phyloP scores from a whole-genome alignment of 2,797 vertebrate genomes.

The Sebastes alutus region DNA sequence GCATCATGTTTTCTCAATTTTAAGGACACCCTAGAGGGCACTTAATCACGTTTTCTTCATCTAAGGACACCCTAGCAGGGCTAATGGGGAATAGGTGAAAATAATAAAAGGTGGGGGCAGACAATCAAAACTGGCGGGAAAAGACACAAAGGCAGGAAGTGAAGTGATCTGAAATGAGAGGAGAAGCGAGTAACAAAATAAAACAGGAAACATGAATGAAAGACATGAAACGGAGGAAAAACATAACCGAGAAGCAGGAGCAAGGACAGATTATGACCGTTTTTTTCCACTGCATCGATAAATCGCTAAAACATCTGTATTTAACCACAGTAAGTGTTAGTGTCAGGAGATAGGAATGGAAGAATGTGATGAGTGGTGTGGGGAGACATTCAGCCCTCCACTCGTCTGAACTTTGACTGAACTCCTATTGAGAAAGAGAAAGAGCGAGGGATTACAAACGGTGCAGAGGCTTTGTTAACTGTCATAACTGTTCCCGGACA shows the following conservation, averaged over 20 bases:
- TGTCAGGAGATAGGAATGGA: background rate
- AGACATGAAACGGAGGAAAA: too few relatives aligned
- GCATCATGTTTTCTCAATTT: too few relatives aligned
- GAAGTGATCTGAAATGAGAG: background rate
- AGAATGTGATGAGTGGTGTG: background rate
- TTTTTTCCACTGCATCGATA: background rate
- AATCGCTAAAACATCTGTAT: background rate
- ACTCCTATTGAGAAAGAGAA: constrained; percentile 29
- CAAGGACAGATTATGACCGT: background rate
- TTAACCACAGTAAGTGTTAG: background rate
- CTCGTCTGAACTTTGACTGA: constrained; percentile 51
- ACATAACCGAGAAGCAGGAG: background rate
- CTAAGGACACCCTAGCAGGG: too few relatives aligned
- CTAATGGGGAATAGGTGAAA: background rate
- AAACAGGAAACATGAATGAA: background rate
- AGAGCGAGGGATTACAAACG: constrained; percentile 11
- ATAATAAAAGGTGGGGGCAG: background rate
- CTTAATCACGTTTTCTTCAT: too few relatives aligned
- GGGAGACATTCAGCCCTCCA: background rate
- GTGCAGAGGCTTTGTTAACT: constrained; percentile 27
- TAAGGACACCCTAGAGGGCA: too few relatives aligned
- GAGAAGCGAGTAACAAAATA: background rate
- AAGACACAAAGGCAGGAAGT: background rate
- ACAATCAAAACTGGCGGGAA: background rate
- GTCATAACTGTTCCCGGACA: constrained; percentile 38